phyloP scores from a whole-genome alignment of 2,797 vertebrate genomes.

The Heteromormyrus szaboi region DNA sequence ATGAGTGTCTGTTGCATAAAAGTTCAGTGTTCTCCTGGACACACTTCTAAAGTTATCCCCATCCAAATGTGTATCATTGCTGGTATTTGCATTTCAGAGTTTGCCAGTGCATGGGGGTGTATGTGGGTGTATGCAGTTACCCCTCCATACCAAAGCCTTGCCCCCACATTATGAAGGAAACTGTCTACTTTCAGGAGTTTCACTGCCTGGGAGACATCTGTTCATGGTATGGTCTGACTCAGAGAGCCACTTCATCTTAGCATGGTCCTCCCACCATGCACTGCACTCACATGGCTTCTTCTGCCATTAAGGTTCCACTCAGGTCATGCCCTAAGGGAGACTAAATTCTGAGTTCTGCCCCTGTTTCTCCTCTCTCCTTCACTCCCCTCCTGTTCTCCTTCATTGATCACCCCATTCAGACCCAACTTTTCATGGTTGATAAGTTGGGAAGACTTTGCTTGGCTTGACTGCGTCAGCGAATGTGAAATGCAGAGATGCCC shows the following conservation, averaged over 20 bases:
- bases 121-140: neutral
- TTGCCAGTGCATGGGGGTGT: neutral
- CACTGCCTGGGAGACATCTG: neutral
- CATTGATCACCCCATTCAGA: neutral
- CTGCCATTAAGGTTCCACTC: neutral
- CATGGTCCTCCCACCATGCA: neutral
- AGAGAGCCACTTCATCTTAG: neutral
- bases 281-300: neutral
- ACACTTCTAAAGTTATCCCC: neutral
- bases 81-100: constrained; percentile 25
- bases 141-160: neutral
- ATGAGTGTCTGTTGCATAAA: neutral
- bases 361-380: neutral
- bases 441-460: neutral
- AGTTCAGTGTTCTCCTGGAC: neutral
- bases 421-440: neutral
- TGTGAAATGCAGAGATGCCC: neutral
- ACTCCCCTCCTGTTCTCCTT: neutral
- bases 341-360: neutral
- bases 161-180: neutral
- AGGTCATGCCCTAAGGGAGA: neutral
- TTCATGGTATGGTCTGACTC: neutral
- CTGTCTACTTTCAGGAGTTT: neutral
- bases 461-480: neutral
- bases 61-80: constrained; percentile 18